Conservation (phyloP, 2,888 invertebrate species). For the Megalurothrips usitatus region DNA sequence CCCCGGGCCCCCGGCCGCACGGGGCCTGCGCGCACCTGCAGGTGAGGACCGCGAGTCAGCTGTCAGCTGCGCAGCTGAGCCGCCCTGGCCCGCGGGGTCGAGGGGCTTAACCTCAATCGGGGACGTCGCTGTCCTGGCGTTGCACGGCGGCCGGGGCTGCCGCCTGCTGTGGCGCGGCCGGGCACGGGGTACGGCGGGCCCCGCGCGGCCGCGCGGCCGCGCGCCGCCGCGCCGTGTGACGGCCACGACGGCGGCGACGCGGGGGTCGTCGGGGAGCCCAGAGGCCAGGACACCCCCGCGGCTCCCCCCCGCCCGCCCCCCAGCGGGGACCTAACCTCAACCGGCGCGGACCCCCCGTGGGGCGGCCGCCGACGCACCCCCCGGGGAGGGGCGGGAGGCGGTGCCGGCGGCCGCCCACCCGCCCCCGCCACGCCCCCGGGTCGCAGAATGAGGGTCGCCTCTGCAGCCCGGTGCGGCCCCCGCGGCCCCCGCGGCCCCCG, state of each 20-base stretch:
- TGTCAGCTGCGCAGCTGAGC: neutral
- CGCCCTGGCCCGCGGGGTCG: neutral
- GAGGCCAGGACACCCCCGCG: too few relatives aligned
- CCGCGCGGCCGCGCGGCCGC: neutral
- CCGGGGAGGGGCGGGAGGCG: neutral
- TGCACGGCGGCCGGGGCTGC: neutral
- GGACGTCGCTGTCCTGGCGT: neutral
- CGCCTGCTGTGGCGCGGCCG: neutral
- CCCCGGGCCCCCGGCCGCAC: neutral
- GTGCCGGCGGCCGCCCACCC: neutral
- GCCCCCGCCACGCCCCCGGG: neutral
- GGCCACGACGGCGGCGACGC: too few relatives aligned
- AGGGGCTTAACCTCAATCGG: neutral
- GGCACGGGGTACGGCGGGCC: neutral
- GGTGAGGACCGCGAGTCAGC: neutral
- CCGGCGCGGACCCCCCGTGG: neutral
- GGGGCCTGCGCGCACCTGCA: neutral
- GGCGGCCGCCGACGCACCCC: neutral
- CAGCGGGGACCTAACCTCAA: neutral
- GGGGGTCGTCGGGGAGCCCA: too few relatives aligned
- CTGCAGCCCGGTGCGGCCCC: too few relatives aligned
- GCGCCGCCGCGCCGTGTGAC: too few relatives aligned
- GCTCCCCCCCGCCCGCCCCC: too few relatives aligned
- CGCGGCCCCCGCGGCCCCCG: too few relatives aligned
- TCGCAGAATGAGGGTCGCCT: too few relatives aligned